These are phyloP conservation scores for Tringa solitaria DNA, from an alignment of 2,113 vertebrate genomes.

Conservation along the genomic window DNA sequence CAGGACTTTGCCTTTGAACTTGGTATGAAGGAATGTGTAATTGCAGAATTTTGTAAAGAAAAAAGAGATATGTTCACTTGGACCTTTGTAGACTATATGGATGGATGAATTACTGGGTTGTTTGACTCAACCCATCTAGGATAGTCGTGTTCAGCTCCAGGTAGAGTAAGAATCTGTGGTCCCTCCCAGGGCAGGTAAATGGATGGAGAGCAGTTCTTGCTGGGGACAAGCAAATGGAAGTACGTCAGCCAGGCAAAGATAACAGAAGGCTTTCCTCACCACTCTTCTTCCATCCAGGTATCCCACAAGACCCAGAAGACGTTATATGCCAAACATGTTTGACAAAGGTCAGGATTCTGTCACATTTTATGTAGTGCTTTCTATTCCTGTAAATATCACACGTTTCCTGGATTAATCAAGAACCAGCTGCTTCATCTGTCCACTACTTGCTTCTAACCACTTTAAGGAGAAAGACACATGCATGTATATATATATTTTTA, in stretches of 20 bases:
- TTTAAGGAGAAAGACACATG: neutral
- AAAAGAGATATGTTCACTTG: neutral
- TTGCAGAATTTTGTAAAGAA: neutral
- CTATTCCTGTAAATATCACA: neutral
- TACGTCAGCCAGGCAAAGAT: neutral
- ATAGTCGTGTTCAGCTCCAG: neutral
- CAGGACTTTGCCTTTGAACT: neutral
- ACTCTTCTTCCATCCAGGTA: neutral
- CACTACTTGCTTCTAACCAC: neutral
- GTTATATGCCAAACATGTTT: neutral
- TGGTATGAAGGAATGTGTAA: neutral
- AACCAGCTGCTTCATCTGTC: neutral
- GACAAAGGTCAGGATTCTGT: neutral
- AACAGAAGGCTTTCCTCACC: neutral
- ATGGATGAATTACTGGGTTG: neutral
- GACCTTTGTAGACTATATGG: neutral
- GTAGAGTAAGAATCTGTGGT: neutral
- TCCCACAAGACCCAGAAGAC: neutral
- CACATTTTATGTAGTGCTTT: neutral
- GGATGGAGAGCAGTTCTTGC: neutral
- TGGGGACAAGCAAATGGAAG: neutral
- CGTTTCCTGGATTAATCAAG: neutral
- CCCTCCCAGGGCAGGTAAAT: neutral
- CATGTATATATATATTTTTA: fast-evolving
- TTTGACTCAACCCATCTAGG: neutral